phyloP scores from a whole-genome alignment of 2,888 invertebrate species.

The Spialia ferax region DNA sequence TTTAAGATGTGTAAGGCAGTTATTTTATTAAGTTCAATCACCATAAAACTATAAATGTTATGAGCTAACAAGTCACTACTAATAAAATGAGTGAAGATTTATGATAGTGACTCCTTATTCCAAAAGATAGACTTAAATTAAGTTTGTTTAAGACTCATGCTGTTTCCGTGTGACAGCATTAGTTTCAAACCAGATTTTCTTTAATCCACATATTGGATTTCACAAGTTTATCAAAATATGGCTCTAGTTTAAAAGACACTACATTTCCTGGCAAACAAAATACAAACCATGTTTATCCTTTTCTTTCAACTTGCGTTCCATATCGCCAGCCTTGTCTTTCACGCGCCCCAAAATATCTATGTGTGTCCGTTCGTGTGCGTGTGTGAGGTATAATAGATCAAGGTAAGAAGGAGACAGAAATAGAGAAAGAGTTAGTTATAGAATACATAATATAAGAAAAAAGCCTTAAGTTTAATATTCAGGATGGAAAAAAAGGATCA shows the following conservation, averaged over 20 bases:
- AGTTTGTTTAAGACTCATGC: no score
- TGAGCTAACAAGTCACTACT: no score
- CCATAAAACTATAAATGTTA: no score
- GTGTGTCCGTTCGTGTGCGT: conserved; percentile 58
- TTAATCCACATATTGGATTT: no score
- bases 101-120: no score
- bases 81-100: no score
- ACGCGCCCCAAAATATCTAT: conserved; percentile 98
- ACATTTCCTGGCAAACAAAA: conserved; percentile 15
- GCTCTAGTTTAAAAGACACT: conserved; percentile 1
- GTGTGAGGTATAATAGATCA: conserved; percentile 46
- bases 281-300: conserved; percentile 95
- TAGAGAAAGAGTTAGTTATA: not conserved
- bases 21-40: no score
- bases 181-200: no score
- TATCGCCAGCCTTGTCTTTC: conserved; percentile 97
- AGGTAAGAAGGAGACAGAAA: not conserved
- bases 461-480: not conserved
- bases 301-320: conserved; percentile 96
- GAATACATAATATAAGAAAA: not conserved
- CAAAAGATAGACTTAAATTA: no score
- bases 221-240: no score
- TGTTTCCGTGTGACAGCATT: no score
- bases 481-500: not conserved
- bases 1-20: no score